A percentile compares a stretch with the other conserved stretches of the same genome.
Evolutionary conservation across 2,888 invertebrate species (phyloP).

Genomic region (Andrena dorsata): DNA sequence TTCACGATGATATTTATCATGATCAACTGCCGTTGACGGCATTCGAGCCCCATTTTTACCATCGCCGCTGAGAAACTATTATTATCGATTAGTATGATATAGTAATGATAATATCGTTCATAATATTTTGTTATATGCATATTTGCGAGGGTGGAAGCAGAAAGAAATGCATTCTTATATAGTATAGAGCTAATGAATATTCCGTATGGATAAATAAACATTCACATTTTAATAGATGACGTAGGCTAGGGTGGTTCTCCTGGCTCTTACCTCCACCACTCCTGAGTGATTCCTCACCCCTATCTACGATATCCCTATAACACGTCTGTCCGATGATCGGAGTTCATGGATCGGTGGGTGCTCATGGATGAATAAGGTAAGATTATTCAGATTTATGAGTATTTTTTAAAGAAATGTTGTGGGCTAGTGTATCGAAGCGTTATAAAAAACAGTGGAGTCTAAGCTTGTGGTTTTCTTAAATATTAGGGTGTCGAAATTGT

Average conservation of each 20-base stretch:
- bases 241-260: slow-evolving; percentile 12
- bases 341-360: not conserved
- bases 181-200: slow-evolving; percentile 71
- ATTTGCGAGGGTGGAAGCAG: slow-evolving; percentile 55
- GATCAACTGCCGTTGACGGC: slow-evolving; percentile 53
- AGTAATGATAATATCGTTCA: slow-evolving; percentile 43
- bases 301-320: not conserved
- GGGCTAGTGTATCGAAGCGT: not conserved
- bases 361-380: slow-evolving; percentile 24
- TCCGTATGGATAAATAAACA: slow-evolving; percentile 72
- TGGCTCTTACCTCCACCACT: slow-evolving; percentile 7
- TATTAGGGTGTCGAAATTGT: not conserved
- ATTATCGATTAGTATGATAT: slow-evolving; percentile 38
- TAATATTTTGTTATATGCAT: slow-evolving; percentile 66
- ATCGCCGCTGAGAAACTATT: slow-evolving; percentile 37
- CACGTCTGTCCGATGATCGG: not conserved
- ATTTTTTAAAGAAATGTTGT: not conserved
- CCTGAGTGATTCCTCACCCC: not conserved
- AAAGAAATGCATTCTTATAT: slow-evolving; percentile 74
- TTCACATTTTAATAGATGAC: slow-evolving; percentile 80
- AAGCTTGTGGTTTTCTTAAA: not conserved
- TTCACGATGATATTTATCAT: slow-evolving; percentile 14
- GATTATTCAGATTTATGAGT: not conserved
- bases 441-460: not conserved
- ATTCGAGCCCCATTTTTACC: slow-evolving; percentile 43